Conservation (phyloP, 2,113 vertebrate genomes). For the Hippocampus mohnikei region DNA sequence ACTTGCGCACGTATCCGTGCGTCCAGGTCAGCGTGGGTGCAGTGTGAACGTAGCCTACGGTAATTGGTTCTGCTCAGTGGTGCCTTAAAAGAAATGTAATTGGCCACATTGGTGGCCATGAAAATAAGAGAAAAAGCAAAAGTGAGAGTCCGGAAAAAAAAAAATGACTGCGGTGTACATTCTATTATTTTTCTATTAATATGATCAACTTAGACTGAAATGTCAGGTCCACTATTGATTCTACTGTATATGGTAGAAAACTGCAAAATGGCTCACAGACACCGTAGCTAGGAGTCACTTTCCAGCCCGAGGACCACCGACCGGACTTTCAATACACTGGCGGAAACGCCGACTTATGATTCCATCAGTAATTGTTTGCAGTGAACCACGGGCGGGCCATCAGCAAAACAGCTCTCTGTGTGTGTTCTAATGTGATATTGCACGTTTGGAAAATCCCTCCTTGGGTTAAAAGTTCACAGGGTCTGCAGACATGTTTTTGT, state of each 20-base stretch:
- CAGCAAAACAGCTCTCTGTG: conserved; percentile 32
- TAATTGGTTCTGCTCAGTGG: conserved; percentile 69
- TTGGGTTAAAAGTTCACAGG: conserved; percentile 70
- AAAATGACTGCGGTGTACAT: neutral
- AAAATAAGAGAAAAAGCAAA: conserved; percentile 14
- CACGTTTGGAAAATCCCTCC: conserved; percentile 54
- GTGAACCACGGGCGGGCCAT: conserved; percentile 64
- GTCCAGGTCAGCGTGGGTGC: conserved; percentile 67
- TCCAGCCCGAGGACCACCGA: neutral
- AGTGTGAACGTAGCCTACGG: conserved; percentile 49
- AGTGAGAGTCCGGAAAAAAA: conserved; percentile 7
- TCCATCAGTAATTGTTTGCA: conserved; percentile 71
- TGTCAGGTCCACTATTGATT: neutral
- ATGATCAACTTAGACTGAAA: too few relatives aligned
- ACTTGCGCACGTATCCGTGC: conserved; percentile 67
- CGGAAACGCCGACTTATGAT: conserved; percentile 50
- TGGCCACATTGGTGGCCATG: conserved; percentile 49
- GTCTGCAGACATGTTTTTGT: conserved; percentile 56
- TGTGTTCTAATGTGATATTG: conserved; percentile 37
- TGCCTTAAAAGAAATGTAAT: conserved; percentile 70
- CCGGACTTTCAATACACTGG: neutral
- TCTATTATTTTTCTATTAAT: too few relatives aligned
- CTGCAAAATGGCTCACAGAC: neutral
- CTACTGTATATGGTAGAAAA: neutral
- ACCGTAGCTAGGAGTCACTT: too few relatives aligned